Base-by-base conservation (phyloP, 2,888 invertebrate genomes). In the Xylocampa areola region DNA sequence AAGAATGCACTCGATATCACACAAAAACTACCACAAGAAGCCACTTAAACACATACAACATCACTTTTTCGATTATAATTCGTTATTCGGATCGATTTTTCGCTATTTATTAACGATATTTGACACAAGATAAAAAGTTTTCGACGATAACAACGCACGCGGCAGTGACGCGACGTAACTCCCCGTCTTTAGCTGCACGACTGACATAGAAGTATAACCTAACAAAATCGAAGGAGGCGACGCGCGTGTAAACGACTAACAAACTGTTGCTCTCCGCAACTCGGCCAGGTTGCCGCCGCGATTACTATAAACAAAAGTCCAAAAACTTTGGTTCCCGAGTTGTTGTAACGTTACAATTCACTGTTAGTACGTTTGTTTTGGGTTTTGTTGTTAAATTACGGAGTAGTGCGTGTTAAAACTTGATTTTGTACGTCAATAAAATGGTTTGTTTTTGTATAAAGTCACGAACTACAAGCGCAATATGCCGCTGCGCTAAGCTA, bases 1-100 rank as follows among this genome's bases (percentile, higher is more conserved):
- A 87, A 88, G 89, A 91, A 92, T 90, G 89, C 91, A 91, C 90
- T 85, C 73, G 55, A 58, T 75, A 76, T 77, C 84, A 86, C 88
- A 82, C 77, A 57, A 61, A 79, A 80, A 84, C 76, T 79, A 80
- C 58, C 80, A 81, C 84, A 71, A 53, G 77, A 77, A 83, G 80
- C 69, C 84, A 87, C 86, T 79, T 60, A 53, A 63, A 81, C 85
- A 86, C 85, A 67, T 60, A 40, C 45, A 82, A 80, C 77, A 77
- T 62, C 86, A 86, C 84, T 80, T 78, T 70, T 72, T 79, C 71
- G 68, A 77, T 69, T 73, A 70, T 63, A 68, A 68, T 70, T 81
- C 80, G 80, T 73, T 80, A 80, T 84, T 86, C 80, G 80, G 76
- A 73, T 81, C 80, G 81, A 76, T 85, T 81, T 78, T 72, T 68